These are phyloP conservation scores for Aethina tumida DNA, from an alignment of 1,140 invertebrate species.

Conservation along the genomic window DNA sequence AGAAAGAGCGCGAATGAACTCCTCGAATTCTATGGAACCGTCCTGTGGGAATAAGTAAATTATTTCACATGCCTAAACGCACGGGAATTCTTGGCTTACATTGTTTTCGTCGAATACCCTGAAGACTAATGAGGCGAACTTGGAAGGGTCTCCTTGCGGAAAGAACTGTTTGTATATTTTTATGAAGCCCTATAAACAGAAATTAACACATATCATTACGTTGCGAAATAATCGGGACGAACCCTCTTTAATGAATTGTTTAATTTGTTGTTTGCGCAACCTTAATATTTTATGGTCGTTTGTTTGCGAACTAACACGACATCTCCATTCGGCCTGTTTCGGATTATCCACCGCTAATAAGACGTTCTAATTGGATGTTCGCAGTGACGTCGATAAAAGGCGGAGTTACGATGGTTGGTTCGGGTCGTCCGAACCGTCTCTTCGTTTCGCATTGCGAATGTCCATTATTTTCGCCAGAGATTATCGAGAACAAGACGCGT, in stretches of 20 bases:
- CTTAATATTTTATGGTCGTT: too few relatives aligned
- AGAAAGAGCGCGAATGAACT: constrained; percentile 91
- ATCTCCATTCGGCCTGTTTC: too few relatives aligned
- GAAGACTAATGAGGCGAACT: constrained; percentile 95
- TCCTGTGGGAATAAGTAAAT: constrained; percentile 52
- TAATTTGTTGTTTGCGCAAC: too few relatives aligned
- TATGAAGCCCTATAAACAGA: constrained; percentile 81
- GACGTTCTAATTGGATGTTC: too few relatives aligned
- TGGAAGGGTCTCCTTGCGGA: constrained; percentile 94
- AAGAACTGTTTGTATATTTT: constrained; percentile 99
- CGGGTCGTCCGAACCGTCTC: too few relatives aligned
- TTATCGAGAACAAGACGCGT: too few relatives aligned
- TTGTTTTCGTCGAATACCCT: constrained; percentile 98
- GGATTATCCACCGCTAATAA: too few relatives aligned
- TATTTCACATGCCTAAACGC: not conserved
- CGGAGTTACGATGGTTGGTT: too few relatives aligned
- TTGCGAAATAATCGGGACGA: constrained; percentile 4
- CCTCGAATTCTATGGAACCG: constrained; percentile 95
- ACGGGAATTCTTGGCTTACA: constrained; percentile 51
- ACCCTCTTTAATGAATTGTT: constrained; percentile 7
- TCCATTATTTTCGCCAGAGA: too few relatives aligned
- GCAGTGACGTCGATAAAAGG: too few relatives aligned
- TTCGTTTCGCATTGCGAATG: too few relatives aligned
- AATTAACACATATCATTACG: constrained; percentile 4
- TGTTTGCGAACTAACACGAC: too few relatives aligned